These are phyloP conservation scores for Drosophila mojavensis DNA, from an alignment of 1,140 invertebrate genomes.

Conservation along the genomic window DNA sequence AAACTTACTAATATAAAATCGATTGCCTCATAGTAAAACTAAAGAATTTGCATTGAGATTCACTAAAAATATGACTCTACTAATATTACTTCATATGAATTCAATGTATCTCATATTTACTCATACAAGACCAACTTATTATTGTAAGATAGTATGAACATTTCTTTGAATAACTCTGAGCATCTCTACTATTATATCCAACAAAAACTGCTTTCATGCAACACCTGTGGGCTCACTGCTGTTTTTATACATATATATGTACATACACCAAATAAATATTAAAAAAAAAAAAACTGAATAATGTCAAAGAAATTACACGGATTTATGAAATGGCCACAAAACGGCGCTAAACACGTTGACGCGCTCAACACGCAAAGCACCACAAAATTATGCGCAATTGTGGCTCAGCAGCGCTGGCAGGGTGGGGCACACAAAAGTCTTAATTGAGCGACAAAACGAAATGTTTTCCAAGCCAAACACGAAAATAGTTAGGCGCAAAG, in stretches of 20 bases:
- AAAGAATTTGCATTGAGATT: too few relatives aligned
- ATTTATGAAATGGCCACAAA: conserved; percentile 71
- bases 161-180: too few relatives aligned
- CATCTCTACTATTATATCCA: too few relatives aligned
- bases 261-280: background rate
- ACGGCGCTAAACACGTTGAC: conserved; percentile 72
- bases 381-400: conserved; percentile 49
- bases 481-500: conserved; percentile 21
- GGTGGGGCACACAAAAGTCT: conserved; percentile 7
- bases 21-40: too few relatives aligned
- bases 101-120: too few relatives aligned
- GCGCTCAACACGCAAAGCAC: conserved; percentile 63
- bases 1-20: too few relatives aligned
- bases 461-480: conserved; percentile 35
- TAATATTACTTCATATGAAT: too few relatives aligned
- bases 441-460: conserved; percentile 62
- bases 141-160: too few relatives aligned
- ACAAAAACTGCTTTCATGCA: background rate
- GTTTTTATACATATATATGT: too few relatives aligned
- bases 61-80: too few relatives aligned
- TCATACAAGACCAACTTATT: too few relatives aligned
- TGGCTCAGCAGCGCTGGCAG: background rate
- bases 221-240: background rate
- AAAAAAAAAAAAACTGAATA: conserved; percentile 12
- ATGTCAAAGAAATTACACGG: conserved; percentile 62